A percentile compares a stretch with the other conserved stretches of the same genome.
Evolutionary conservation across 2,113 vertebrate species (phyloP).

Genomic region (Rhipidura dahli): DNA sequence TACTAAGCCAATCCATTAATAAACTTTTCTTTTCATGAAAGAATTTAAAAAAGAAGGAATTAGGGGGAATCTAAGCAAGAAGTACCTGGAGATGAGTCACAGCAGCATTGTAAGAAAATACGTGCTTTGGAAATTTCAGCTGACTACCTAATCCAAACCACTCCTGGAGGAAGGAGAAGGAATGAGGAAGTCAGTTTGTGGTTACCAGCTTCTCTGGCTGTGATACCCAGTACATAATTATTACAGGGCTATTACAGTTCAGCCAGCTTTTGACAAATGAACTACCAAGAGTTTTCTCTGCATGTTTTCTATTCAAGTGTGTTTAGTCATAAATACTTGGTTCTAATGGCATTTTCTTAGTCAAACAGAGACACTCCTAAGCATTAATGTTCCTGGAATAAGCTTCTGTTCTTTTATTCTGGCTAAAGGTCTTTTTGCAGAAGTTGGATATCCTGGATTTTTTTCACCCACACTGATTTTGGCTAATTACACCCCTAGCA

Average conservation of each 20-base stretch:
- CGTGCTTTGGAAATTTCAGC: slow-evolving; percentile 9
- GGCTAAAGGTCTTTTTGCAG: not conserved
- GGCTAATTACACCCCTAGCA: not conserved
- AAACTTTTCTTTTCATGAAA: not conserved
- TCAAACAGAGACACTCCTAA: slow-evolving; percentile 51
- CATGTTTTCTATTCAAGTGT: slow-evolving; percentile 49
- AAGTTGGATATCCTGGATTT: not conserved
- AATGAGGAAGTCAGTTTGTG: slow-evolving; percentile 75
- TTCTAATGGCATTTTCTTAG: slow-evolving; percentile 43
- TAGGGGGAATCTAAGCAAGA: not conserved
- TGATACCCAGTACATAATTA: slow-evolving; percentile 53
- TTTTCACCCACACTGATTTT: not conserved
- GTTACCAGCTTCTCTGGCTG: slow-evolving; percentile 38
- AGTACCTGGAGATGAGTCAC: not conserved
- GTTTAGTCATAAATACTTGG: slow-evolving; percentile 45
- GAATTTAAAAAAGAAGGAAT: not conserved
- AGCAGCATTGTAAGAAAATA: slow-evolving; percentile 26
- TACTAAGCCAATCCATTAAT: not conserved
- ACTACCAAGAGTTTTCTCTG: not conserved
- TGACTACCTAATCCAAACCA: slow-evolving; percentile 54
- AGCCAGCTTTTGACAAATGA: slow-evolving; percentile 52
- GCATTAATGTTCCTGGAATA: slow-evolving; percentile 19
- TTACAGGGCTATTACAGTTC: slow-evolving; percentile 52
- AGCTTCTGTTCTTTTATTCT: not conserved
- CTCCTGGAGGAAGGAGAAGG: slow-evolving; percentile 69